Evolutionary conservation across 2,888 invertebrate genomes (phyloP).

Genomic region (Aleiodes alternator): DNA sequence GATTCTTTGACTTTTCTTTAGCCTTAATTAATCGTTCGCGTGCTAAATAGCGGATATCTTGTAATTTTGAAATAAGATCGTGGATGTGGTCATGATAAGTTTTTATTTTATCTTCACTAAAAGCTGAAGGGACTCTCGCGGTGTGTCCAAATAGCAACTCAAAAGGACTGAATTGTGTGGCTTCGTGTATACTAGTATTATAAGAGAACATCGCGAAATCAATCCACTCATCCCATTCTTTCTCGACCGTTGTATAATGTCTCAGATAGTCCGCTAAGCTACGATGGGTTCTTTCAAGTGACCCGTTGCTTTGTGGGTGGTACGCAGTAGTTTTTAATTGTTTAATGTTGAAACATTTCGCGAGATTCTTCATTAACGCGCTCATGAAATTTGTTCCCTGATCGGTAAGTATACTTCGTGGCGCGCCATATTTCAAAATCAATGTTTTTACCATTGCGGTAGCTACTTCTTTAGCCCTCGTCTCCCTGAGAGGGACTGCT

Average conservation of each 20-base stretch:
- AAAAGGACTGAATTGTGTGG: slow-evolving; percentile 4
- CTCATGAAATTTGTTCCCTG: slow-evolving; percentile 47
- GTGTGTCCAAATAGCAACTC: slow-evolving; percentile 40
- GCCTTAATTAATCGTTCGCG: neutral
- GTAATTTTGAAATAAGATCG: neutral
- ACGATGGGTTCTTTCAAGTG: slow-evolving; percentile 43
- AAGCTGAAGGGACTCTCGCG: slow-evolving; percentile 17
- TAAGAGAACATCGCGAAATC: slow-evolving; percentile 37
- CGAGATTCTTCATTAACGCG: slow-evolving; percentile 37
- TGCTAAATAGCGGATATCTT: neutral
- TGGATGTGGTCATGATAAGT: neutral
- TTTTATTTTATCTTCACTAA: no score
- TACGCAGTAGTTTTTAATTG: slow-evolving; percentile 44
- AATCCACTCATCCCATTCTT: slow-evolving; percentile 41
- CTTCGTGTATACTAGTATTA: slow-evolving; percentile 44
- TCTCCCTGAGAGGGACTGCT: slow-evolving; percentile 38
- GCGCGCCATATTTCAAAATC: slow-evolving; percentile 47
- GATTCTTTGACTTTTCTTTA: neutral
- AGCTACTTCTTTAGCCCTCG: slow-evolving; percentile 48
- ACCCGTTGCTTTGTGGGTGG: slow-evolving; percentile 47
- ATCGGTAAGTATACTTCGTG: slow-evolving; percentile 43
- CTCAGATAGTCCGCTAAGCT: slow-evolving; percentile 41
- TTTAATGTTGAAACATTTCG: slow-evolving; percentile 42
- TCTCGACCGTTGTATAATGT: slow-evolving; percentile 16
- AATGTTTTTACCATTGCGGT: slow-evolving; percentile 43